phyloP scores from a whole-genome alignment of 2,113 vertebrate genomes.

The Eptatretus burgeri region DNA sequence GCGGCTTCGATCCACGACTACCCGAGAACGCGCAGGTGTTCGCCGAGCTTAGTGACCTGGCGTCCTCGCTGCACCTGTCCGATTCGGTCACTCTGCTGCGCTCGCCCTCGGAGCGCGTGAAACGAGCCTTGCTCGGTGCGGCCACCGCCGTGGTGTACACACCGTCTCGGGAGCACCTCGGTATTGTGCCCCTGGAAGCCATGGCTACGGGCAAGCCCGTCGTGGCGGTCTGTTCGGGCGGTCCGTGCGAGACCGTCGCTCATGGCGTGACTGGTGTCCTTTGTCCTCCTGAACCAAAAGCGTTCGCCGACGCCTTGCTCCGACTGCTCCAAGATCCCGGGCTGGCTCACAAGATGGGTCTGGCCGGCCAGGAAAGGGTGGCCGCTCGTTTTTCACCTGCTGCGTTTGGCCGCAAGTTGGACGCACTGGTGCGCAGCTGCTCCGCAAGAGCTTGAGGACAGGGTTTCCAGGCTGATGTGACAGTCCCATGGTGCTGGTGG shows the following conservation, averaged over 20 bases:
- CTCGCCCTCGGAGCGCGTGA: conserved; percentile 55
- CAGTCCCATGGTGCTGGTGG: too few relatives aligned
- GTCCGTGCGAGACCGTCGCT: conserved; percentile 51
- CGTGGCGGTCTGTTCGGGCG: conserved; percentile 61
- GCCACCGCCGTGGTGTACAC: conserved; percentile 58
- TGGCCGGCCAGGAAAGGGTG: conserved; percentile 45
- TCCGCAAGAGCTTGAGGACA: too few relatives aligned
- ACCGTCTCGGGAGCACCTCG: conserved; percentile 77
- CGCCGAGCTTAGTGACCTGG: conserved; percentile 31
- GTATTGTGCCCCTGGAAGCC: conserved; percentile 75
- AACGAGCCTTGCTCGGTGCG: conserved; percentile 34
- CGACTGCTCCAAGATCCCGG: conserved; percentile 32
- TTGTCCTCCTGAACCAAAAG: conserved; percentile 31
- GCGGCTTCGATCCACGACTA: conserved; percentile 63
- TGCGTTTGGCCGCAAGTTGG: conserved; percentile 47
- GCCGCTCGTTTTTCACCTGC: conserved; percentile 45
- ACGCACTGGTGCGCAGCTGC: not conserved
- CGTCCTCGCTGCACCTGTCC: conserved; percentile 19
- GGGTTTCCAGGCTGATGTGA: too few relatives aligned
- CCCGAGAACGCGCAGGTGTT: conserved; percentile 60
- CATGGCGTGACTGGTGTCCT: conserved; percentile 46
- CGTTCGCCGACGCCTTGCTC: conserved; percentile 52
- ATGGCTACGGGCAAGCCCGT: conserved; percentile 78
- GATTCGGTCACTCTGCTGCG: conserved; percentile 44
- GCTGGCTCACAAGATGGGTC: conserved; percentile 43